Conservation (phyloP, 2,797 vertebrate genomes). For the Onychomys torridus region DNA sequence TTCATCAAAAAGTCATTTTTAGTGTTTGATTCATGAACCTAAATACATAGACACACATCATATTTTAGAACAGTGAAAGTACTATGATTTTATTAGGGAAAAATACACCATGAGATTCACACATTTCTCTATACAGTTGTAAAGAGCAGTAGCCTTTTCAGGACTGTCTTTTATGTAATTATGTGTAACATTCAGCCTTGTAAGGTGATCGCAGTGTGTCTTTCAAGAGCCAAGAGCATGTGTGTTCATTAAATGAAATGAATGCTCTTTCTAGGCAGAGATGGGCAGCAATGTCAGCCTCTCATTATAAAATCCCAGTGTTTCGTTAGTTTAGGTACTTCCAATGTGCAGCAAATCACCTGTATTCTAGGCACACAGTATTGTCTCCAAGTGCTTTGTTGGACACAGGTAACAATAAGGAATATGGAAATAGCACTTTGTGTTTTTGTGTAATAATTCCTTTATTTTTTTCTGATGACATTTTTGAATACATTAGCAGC, state of each 20-base stretch:
- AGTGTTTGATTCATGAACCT: not conserved
- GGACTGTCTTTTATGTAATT: not conserved
- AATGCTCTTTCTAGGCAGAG: not conserved
- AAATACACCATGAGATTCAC: not conserved
- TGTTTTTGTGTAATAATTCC: not conserved
- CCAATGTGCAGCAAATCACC: not conserved
- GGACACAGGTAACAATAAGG: rapidly evolving
- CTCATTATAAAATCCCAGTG: not conserved
- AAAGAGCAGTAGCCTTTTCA: not conserved
- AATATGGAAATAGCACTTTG: too few species aligned
- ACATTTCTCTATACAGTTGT: not conserved
- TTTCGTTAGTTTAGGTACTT: not conserved
- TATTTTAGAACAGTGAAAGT: not conserved
- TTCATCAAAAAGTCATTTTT: not conserved
- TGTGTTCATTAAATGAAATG: not conserved
- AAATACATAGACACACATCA: not conserved
- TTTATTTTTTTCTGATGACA: not conserved
- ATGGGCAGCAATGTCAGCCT: not conserved
- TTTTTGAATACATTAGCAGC: not conserved
- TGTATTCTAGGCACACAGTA: too few species aligned
- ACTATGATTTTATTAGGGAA: not conserved
- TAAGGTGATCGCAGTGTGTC: not conserved
- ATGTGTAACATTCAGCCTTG: not conserved
- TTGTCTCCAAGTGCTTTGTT: not conserved
- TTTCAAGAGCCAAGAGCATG: not conserved